Base-by-base conservation (phyloP, 2,888 invertebrate genomes). In the Lacanobia wlatinum region DNA sequence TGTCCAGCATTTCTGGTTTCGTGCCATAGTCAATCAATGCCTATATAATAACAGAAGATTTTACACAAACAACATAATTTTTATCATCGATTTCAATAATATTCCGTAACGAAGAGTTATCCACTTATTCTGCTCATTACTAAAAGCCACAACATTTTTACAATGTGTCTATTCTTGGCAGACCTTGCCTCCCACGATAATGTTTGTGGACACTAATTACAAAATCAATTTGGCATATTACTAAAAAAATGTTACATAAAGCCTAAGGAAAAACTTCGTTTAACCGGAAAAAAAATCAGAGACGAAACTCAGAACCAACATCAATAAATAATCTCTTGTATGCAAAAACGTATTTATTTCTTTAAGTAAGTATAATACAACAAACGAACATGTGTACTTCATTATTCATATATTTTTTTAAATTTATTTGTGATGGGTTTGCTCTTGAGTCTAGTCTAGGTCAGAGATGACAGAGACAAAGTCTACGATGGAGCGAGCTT, bases 141-240 rank as follows among this genome's bases (percentile, higher is more conserved):
- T 9, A 34, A 58, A n/a, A 56, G 14, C 14, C n/a, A 55, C 1
- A 8, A 14, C 0, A 0, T 8, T 50, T 58, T 62, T 14, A 38
- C 12, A 28, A 38, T 18, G 14, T 18, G 0, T 34, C 34, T 76
- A 76, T 76, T 76, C 8, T 53, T 64, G 18, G 55, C 6, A 28
- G 50, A 46, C 63, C 76, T 76, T 76, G 77, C 14, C 6, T 43
- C 53, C 58, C 38, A 64, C 43, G 14, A 34, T n/a, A n/a, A n/a
- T 43, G 28, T 63, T 38, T n/a, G 34, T 28, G 0, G 10, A 23
- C 59, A 53, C 63, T 76, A 76, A 76, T 77, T 55, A 76, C 77
- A 53, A 60, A 53, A 62, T 40, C 40, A 50, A 76, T 76, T 76
- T 59, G 70, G 76, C 70, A 58, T 28, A 62, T 34, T 34, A 34